These are phyloP conservation scores for Tamandua tetradactyla DNA, from an alignment of 2,797 vertebrate species.

Conservation along the genomic window DNA sequence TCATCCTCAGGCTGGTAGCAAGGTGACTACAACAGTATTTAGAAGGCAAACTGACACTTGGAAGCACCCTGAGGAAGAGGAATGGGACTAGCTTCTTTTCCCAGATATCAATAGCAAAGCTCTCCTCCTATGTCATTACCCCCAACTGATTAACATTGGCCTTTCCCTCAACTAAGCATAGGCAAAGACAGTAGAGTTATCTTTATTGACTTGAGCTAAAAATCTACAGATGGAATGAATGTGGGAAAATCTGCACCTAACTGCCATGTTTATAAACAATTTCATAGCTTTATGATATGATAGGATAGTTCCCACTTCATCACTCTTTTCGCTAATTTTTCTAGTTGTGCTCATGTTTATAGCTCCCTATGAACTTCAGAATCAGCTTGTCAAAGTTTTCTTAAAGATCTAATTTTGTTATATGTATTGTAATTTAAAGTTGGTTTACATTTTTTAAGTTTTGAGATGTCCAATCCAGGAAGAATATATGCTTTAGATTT, in stretches of 20 bases:
- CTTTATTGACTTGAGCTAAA: not conserved
- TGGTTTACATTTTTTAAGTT: not conserved
- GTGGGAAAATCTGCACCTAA: not conserved
- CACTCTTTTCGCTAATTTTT: not conserved
- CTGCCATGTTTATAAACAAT: not conserved
- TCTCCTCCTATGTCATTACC: too few relatives aligned
- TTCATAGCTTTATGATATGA: not conserved
- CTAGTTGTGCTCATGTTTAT: not conserved
- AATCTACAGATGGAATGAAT: not conserved
- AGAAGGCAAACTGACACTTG: not conserved
- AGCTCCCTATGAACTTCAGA: not conserved
- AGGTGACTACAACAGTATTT: not conserved
- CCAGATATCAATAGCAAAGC: too few relatives aligned
- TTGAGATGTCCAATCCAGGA: not conserved
- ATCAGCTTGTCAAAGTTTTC: not conserved
- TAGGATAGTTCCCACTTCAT: not conserved
- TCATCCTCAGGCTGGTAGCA: not conserved
- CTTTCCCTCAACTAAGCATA: not conserved
- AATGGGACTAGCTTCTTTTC: not conserved
- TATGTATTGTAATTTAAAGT: not conserved
- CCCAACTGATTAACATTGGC: not conserved
- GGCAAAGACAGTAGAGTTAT: not conserved
- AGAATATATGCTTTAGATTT: not conserved
- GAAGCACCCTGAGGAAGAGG: not conserved
- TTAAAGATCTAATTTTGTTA: not conserved